Base-by-base conservation (phyloP, 2,113 vertebrate genomes). In the Corythornis madagascariensis region DNA sequence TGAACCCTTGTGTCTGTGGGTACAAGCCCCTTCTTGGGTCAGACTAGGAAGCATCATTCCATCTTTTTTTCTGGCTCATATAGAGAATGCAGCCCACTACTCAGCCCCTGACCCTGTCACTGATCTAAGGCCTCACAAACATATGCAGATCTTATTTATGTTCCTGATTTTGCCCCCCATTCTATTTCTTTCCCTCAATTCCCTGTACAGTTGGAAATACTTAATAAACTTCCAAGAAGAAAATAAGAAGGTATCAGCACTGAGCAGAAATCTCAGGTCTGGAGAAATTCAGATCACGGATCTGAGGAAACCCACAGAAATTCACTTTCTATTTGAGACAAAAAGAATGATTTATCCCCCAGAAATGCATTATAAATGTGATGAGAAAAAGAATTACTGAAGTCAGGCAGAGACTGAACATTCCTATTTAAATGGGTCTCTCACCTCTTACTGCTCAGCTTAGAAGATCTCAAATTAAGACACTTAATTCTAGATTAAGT, bases 21-120 rank as follows among this genome's bases (percentile, higher is more conserved):
- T 59, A 20, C 0, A 2, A 61, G 13, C 18, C 14, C 12, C 24
- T 55, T 7, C 4, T 15, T 13, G 35, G 42, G 6, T 70, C 28
- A 29, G 5, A 4, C 13, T 50, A 76, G 47, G 42, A 66, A 79
- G 42, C 0, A 0, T 4, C 66, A 9, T 8, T 43, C 31, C 13
- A 38, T 11, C 22, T 61, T 21, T 40, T 29, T 29, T 11, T 50
- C 18, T 26, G 40, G 43, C 31, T 56, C 25, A 24, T 10, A 9
- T 28, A 33, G 35, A 16, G 52, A n/a, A 8, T 0, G 2, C 25
- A 72, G 19, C n/a, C 17, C 20, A 31, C 4, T 19, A 10, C 31
- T 69, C 67, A 47, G 64, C 5, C 21, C 40, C 42, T 25, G 60
- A 10, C 21, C 38, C 9, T n/a, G 19, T 5, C 47, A 19, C 28